phyloP scores from a whole-genome alignment of 53 echinoderm and acorn worm species.

The Apostichopus leukothele region DNA sequence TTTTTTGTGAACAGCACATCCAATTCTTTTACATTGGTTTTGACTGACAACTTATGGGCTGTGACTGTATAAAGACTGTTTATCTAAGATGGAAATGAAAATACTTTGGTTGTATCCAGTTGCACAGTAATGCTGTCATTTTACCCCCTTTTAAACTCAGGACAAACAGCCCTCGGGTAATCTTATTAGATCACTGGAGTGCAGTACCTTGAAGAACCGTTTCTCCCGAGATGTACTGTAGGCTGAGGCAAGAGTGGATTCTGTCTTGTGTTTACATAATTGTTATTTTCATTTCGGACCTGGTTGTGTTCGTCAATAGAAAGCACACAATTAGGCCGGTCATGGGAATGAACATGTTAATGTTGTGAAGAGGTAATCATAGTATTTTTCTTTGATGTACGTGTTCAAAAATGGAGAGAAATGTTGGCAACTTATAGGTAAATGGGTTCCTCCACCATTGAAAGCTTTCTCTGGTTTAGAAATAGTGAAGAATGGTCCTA shows the following conservation, averaged over 20 bases:
- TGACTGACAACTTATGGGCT: slow-evolving; percentile 1
- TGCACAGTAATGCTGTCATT: slow-evolving; percentile 34
- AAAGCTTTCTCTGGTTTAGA: too few species aligned
- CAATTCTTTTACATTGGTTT: too few species aligned
- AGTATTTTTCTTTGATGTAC: too few species aligned
- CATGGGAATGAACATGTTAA: neutral
- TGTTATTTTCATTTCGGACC: neutral
- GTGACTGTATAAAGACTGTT: slow-evolving; percentile 10
- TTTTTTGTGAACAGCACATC: too few species aligned
- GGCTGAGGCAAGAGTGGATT: neutral
- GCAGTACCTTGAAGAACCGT: neutral
- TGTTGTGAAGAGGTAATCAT: too few species aligned
- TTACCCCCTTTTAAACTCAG: slow-evolving; percentile 32
- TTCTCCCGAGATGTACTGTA: neutral
- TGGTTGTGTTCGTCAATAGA: neutral
- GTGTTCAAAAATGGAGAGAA: too few species aligned
- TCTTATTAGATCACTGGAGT: slow-evolving; percentile 7
- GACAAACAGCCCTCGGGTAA: slow-evolving; percentile 32
- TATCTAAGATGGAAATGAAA: slow-evolving; percentile 28
- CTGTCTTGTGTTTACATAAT: neutral
- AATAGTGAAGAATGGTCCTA: too few species aligned
- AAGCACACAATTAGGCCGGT: neutral
- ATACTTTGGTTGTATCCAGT: slow-evolving; percentile 36
- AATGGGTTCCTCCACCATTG: too few species aligned
- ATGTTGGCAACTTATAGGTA: too few species aligned